Base-by-base conservation (phyloP, 1,140 invertebrate species). In the Pseudachorutes palmiensis region DNA sequence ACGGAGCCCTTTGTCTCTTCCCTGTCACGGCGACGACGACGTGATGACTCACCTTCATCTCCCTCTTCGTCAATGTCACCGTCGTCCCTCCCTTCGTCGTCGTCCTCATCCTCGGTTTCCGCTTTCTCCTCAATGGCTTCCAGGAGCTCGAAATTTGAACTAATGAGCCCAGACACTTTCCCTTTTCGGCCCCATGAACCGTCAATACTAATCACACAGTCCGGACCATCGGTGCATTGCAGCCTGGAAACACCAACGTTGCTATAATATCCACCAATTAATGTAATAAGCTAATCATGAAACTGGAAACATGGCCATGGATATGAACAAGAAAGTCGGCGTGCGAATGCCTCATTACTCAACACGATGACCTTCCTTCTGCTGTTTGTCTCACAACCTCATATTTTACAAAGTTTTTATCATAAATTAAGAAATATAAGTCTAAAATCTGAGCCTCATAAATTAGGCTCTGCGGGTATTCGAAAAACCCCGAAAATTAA, bases 151-250 rank as follows among this genome's bases (percentile, higher is more conserved):
- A 58, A 45, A 36, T 59, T 61, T 14, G 67, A 64, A 31, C 31
- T 49, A 51, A 69, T 60, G 32, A 49, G 22, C 29, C 66, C 70
- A 48, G 60, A 64, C 30, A 68, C n/a, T 24, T 45, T 66, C 26
- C 45, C 55, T 14, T 29, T 45, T 3, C 45, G 29, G 33, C 65
- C 68, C 70, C 70, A 72, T 2, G 58, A 57, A n/a, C 67, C 68
- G 28, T 69, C 70, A 69, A 69, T 36, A 48, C 45, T 57, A 57
- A 72, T 67, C 16, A 64, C 49, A 61, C 67, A 67, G 48, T 64
- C 61, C 9, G 28, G 14, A 14, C 62, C 59, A 9, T 49, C 58
- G 22, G 3, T 22, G 16, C 58, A 62, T 36, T 66, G 55, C 45
- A 70, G 51, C 60, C 68, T 70, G 49, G n/a, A 24, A 62, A 55